Percentiles rank a stretch among this genome's conserved stretches.
These are phyloP conservation scores for Bubo bubo DNA, from an alignment of 2,113 vertebrate genomes.

Conservation along the genomic window DNA sequence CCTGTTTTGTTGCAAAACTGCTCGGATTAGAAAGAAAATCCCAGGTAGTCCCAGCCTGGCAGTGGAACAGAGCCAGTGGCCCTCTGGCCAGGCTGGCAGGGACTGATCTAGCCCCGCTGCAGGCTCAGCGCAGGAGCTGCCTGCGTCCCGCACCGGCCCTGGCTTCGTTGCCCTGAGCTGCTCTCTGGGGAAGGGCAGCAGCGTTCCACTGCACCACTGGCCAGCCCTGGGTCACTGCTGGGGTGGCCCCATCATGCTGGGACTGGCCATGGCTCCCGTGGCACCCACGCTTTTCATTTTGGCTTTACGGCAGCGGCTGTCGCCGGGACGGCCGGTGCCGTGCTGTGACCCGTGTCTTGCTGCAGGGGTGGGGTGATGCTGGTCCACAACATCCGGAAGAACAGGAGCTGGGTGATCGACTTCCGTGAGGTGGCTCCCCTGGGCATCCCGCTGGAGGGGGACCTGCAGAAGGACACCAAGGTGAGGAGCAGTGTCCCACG, in stretches of 20 bases:
- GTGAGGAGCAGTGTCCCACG: slow-evolving; percentile 60
- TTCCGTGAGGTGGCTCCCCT: slow-evolving; percentile 93
- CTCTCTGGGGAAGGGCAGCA: neutral
- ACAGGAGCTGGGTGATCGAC: slow-evolving; percentile 89
- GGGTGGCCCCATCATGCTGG: rapidly evolving
- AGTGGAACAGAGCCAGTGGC: neutral
- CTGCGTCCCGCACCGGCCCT: rapidly evolving
- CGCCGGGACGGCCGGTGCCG: neutral
- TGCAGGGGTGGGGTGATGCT: slow-evolving; percentile 95
- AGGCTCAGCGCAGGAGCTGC: neutral
- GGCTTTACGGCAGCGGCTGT: neutral
- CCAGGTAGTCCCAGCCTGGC: neutral
- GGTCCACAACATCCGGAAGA: slow-evolving; percentile 91
- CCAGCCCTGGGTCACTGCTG: neutral
- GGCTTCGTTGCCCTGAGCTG: neutral
- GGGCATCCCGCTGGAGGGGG: slow-evolving; percentile 75
- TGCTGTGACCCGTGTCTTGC: rapidly evolving
- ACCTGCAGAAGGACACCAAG: slow-evolving; percentile 79
- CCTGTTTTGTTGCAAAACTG: neutral
- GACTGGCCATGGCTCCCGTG: neutral
- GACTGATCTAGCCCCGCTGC: neutral
- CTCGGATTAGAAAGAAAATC: slow-evolving; percentile 22
- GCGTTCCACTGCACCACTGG: neutral
- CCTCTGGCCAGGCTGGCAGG: neutral
- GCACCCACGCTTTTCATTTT: rapidly evolving